Conservation (phyloP, 2,797 vertebrate species). For the Argentina silus region DNA sequence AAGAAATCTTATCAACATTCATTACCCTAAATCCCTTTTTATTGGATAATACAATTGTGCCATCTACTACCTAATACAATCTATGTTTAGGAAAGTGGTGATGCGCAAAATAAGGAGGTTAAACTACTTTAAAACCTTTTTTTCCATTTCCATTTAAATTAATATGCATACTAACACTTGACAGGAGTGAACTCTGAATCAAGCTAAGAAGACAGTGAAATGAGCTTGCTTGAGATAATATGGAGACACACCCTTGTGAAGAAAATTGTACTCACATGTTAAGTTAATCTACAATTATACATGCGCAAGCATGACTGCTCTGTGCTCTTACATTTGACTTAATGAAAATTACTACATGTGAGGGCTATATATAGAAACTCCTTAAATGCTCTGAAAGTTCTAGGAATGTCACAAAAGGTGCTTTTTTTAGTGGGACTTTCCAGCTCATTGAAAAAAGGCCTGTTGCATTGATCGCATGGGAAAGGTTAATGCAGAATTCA, state of each 20-base stretch:
- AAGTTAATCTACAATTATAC: slow-evolving; percentile 17
- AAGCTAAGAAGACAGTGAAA: neutral
- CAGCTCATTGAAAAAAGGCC: neutral
- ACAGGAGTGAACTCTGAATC: too few relatives aligned
- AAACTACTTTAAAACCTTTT: neutral
- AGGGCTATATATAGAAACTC: neutral
- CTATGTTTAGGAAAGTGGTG: neutral
- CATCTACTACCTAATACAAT: too few relatives aligned
- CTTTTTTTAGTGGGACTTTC: slow-evolving; percentile 7
- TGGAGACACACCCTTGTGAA: slow-evolving; percentile 3
- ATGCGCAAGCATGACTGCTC: slow-evolving; percentile 1
- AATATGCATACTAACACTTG: too few relatives aligned
- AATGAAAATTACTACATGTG: slow-evolving; percentile 7
- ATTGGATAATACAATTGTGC: slow-evolving; percentile 11
- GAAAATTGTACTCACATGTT: slow-evolving; percentile 31
- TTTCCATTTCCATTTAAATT: neutral
- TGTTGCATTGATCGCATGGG: slow-evolving; percentile 6
- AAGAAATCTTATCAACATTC: slow-evolving; percentile 29
- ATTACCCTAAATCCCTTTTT: neutral
- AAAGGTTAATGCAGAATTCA: neutral
- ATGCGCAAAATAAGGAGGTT: too few relatives aligned
- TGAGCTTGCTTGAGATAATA: neutral
- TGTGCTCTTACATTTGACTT: neutral
- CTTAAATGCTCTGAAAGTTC: slow-evolving; percentile 9
- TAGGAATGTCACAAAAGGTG: neutral